These are phyloP conservation scores for Drosophila carrolli DNA, from an alignment of 1,140 invertebrate genomes.

Conservation along the genomic window DNA sequence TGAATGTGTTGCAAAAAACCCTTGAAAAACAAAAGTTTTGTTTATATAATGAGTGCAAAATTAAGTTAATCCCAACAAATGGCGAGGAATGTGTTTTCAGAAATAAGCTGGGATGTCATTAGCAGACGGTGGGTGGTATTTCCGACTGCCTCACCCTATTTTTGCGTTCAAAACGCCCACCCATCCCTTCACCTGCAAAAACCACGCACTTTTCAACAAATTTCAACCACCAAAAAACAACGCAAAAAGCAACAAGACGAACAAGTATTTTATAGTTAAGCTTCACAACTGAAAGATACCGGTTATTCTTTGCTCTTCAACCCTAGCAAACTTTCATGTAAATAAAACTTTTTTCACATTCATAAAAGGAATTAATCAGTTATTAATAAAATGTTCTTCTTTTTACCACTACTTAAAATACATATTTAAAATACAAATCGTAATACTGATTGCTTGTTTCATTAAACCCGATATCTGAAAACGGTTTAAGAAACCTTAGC, in stretches of 20 bases:
- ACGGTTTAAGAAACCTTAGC: no score
- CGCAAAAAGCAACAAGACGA: slow-evolving; percentile 16
- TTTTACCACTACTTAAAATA: no score
- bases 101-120: slow-evolving; percentile 29
- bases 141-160: slow-evolving; percentile 21
- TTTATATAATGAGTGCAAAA: slow-evolving; percentile 9
- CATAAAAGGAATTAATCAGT: no score
- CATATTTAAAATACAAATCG: no score
- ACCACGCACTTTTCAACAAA: slow-evolving; percentile 33
- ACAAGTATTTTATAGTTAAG: slow-evolving; percentile 15
- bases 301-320: not conserved
- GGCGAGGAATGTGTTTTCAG: slow-evolving; percentile 2
- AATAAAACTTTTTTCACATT: no score
- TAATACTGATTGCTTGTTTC: no score
- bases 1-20: slow-evolving; percentile 2
- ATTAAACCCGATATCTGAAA: no score
- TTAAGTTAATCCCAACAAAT: slow-evolving; percentile 2
- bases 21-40: not conserved
- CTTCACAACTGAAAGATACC: slow-evolving; percentile 4
- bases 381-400: no score
- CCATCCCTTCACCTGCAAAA: slow-evolving; percentile 7
- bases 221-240: slow-evolving; percentile 42
- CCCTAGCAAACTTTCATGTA: not conserved
- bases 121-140: slow-evolving; percentile 19
- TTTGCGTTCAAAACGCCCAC: not conserved